Evolutionary conservation across 2,113 vertebrate genomes (phyloP).

Genomic region (Lagopus leucura): DNA sequence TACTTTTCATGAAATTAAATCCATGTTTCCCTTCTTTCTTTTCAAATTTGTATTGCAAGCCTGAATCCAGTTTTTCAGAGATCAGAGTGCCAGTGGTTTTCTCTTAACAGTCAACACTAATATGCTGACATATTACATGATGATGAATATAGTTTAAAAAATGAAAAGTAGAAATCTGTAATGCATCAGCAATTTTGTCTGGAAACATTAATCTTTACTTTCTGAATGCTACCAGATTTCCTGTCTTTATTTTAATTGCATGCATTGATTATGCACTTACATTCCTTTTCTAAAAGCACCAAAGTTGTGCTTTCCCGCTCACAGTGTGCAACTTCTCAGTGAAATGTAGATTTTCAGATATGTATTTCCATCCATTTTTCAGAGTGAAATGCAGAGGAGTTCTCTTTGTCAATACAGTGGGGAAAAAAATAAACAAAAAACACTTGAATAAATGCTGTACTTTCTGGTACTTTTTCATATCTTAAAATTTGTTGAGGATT

Average conservation of each 20-base stretch:
- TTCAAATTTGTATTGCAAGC: neutral
- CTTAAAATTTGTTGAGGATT: neutral
- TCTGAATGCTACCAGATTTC: neutral
- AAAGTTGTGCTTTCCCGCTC: neutral
- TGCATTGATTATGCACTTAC: neutral
- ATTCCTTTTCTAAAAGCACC: neutral
- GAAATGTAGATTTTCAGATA: neutral
- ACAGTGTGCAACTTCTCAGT: neutral
- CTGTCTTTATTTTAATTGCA: slow-evolving; percentile 24
- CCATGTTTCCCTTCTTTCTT: neutral
- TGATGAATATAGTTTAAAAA: neutral
- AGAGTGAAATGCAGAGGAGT: neutral
- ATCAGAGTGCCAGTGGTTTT: neutral
- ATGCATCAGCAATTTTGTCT: neutral
- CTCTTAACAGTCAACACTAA: neutral
- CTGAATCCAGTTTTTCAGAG: neutral
- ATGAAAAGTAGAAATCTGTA: neutral
- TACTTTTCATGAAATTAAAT: neutral
- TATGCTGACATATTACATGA: neutral
- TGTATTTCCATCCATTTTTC: neutral
- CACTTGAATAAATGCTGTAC: neutral
- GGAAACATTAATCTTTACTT: neutral
- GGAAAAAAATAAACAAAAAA: neutral
- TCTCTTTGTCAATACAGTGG: neutral
- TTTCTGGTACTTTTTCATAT: neutral